Base-by-base conservation (phyloP, 2,797 vertebrate genomes). In the Lacerta bilineata region DNA sequence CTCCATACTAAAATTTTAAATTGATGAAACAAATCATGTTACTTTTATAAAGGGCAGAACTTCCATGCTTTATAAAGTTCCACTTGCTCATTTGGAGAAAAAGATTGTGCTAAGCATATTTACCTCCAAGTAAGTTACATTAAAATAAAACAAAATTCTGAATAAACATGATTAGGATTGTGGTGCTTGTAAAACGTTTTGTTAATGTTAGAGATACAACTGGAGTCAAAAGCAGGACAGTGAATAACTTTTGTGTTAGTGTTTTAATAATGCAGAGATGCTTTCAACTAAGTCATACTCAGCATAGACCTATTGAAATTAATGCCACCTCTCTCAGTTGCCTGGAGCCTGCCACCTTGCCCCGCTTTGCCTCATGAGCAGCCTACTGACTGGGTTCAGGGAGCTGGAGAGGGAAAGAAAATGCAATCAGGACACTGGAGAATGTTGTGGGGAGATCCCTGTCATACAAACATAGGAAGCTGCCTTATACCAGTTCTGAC, bases 151-250 rank as follows among this genome's bases (percentile, higher is more conserved):
- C 8, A 59, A 59, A 72, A 72, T 41, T 39, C 50, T 80, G 25
- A 80, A 79, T 80, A 80, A 74, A 80, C 18, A 55, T 23, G 76
- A 55, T 86, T 86, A 71, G 66, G 46, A 87, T 5, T 78, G 84
- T 72, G 36, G 41, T 79, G 27, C 50, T 59, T 79, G 29, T 69
- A 64, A 41, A 79, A n/a, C 43, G 15, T 25, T 79, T 86, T 15
- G 10, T 20, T 77, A 33, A 41, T 83, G n/a, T 72, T 72, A 84
- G 71, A 64, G 61, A 39, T 46, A 29, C 5, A 81, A 66, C 27
- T 64, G 72, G 74, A 69, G 46, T 68, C 36, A 25, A 39, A 71
- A 74, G 23, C 18, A 46, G 68, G 43, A 69, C 43, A 78, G 17
- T 8, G 20, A 25, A 78, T n/a, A 77, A 69, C 9, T 77, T 78